Evolutionary conservation across 2,888 invertebrate species (phyloP), one percentile per base, ranked within the genome.

Genomic region (Agrotis ipsilon): DNA sequence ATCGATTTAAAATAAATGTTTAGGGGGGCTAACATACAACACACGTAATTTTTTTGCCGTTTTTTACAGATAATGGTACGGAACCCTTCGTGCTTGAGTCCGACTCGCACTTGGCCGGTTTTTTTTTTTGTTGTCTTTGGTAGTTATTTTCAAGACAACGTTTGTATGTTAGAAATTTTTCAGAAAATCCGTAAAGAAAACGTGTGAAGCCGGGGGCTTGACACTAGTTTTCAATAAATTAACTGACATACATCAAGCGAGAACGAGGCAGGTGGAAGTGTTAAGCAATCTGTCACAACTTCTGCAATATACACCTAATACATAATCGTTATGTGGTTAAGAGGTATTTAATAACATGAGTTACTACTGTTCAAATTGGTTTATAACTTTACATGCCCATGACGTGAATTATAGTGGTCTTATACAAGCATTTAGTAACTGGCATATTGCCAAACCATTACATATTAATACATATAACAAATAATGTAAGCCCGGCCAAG

Each of bases 261-360:
- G 19, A 14, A 48, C 32, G 19, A 14, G 43, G 21, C 63, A 78
- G 63, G 63, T 71, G 59, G 39, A 21, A 14, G 7, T 64, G 45
- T 54, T 43, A n/a, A 75, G 21, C 49, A 60, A 48, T 49, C 43
- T 64, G 39, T 64, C 63, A 55, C 51, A 71, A 64, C 55, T 78
- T 78, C 49, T 46, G 27, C 49, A 60, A 60, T 70, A 60, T 55
- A 63, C 39, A 71, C 51, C n/a, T 48, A 55, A 39, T 51, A 75
- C 19, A 52, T 48, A 27, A 55, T 21, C 18, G 16, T 75, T 45
- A 49, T 59, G 52, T 58, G 11, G 24, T 9, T 57, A 60, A 51
- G 21, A 64, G 59, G 18, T 39, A 59, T 19, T 46, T 64, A 57
- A 55, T 71, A 45, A 21, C 18, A 21, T 51, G 60, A 64, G 60